These are phyloP conservation scores for Lithodes maja DNA, from an alignment of 2,888 invertebrate species.

Conservation along the genomic window DNA sequence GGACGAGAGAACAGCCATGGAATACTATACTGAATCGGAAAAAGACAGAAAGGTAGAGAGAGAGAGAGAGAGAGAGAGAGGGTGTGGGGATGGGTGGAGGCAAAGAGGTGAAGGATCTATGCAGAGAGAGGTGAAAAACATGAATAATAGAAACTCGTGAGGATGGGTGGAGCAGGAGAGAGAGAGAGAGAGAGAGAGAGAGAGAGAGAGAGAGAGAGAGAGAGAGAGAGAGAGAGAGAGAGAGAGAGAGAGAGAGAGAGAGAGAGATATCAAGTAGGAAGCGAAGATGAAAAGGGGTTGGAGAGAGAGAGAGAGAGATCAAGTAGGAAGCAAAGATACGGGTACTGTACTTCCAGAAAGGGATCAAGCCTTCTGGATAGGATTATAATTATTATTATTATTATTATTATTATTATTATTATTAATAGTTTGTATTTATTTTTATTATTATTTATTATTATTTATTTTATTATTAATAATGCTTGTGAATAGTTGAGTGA, in stretches of 20 bases:
- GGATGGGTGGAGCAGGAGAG: not conserved
- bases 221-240: not conserved
- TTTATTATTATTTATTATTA: too few species aligned
- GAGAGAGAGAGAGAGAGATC: conserved; percentile 2
- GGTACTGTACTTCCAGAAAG: too few species aligned
- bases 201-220: not conserved
- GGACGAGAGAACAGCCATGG: not conserved
- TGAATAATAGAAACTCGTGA: conserved; percentile 11
- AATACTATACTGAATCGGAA: not conserved
- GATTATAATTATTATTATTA: too few species aligned
- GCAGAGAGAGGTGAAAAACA: not conserved
- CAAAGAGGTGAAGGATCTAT: not conserved
- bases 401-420: too few species aligned
- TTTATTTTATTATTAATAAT: too few species aligned
- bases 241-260: not conserved
- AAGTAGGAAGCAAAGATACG: too few species aligned
- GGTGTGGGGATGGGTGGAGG: not conserved
- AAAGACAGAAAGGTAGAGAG: not conserved
- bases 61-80: not conserved
- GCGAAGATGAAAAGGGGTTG: not conserved
- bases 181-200: conserved; percentile 7
- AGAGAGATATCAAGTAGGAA: not conserved
- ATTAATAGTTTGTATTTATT: too few species aligned
- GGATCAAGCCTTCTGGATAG: too few species aligned
- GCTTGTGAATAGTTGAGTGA: too few species aligned